phyloP scores from a whole-genome alignment of 2,113 vertebrate species.

The Eudyptes chrysolophus region DNA sequence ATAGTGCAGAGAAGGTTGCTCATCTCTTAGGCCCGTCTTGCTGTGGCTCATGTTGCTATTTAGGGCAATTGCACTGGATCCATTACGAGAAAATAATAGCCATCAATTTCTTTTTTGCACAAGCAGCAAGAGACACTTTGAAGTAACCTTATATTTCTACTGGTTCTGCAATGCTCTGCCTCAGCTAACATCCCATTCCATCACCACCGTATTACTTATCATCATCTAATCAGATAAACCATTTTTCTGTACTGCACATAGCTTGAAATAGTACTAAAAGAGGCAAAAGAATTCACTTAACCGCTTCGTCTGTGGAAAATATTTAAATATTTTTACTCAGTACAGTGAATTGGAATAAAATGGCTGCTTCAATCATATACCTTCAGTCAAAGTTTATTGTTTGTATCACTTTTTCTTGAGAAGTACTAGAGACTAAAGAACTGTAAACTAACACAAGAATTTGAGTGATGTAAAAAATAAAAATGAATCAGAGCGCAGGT shows the following conservation, averaged over 20 bases:
- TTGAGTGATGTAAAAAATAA: not conserved
- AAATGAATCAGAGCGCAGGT: not conserved
- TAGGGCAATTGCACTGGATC: not conserved
- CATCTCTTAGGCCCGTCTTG: not conserved
- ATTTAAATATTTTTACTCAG: not conserved
- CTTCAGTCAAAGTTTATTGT: not conserved
- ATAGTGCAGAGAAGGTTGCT: fast-evolving
- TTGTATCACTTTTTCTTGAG: slow-evolving; percentile 15
- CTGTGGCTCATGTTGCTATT: not conserved
- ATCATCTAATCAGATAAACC: not conserved
- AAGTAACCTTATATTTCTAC: not conserved
- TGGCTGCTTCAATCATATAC: not conserved
- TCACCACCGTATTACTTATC: not conserved
- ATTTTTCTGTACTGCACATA: not conserved
- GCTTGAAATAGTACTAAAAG: not conserved
- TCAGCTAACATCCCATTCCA: not conserved
- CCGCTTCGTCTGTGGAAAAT: not conserved
- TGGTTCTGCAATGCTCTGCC: not conserved
- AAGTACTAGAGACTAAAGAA: not conserved
- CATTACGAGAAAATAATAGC: not conserved
- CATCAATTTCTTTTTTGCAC: not conserved
- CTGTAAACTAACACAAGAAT: not conserved
- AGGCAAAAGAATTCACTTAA: not conserved
- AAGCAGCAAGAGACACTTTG: not conserved
- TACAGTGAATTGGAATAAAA: slow-evolving; percentile 4